Evolutionary conservation across 1,140 invertebrate genomes (phyloP).

Genomic region (Orius laevigatus): DNA sequence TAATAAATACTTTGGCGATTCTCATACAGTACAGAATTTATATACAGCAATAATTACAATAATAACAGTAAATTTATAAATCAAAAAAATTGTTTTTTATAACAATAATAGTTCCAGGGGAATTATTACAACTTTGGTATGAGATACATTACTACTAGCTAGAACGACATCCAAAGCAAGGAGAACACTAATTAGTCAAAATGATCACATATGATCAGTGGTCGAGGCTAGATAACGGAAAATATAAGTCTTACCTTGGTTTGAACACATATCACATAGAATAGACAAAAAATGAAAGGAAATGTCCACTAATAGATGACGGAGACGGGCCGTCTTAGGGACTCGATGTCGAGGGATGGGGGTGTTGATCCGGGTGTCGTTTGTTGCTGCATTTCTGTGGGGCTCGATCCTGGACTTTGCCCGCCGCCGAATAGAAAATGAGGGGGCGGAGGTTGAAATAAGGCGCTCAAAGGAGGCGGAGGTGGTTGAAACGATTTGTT

Average conservation of each 20-base stretch:
- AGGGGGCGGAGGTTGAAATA: constrained; percentile 19
- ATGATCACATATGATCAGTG: not conserved
- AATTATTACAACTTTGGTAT: not conserved
- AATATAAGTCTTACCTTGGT: constrained; percentile 3
- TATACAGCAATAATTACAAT: constrained; percentile 12
- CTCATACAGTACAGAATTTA: constrained; percentile 4
- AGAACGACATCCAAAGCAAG: not conserved
- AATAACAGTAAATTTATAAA: constrained; percentile 6
- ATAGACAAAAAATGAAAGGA: constrained; percentile 3
- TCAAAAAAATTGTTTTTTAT: not conserved
- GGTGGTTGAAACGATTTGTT: constrained; percentile 14
- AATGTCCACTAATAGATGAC: constrained; percentile 21
- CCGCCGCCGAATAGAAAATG: constrained; percentile 18
- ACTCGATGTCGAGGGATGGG: constrained; percentile 19
- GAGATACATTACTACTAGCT: not conserved
- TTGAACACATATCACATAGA: constrained; percentile 7
- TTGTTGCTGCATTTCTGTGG: constrained; percentile 6
- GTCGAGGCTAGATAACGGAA: not conserved
- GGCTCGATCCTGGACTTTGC: constrained; percentile 18
- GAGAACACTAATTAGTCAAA: not conserved
- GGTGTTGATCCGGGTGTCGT: constrained; percentile 9
- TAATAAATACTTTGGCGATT: constrained; percentile 14
- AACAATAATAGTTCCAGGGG: not conserved
- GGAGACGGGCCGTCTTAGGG: constrained; percentile 21
- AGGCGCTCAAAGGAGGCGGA: constrained; percentile 12